A percentile compares a stretch with the other conserved stretches of the same genome.
Evolutionary conservation across 2,113 vertebrate species (phyloP).

Genomic region (Heterotis niloticus): DNA sequence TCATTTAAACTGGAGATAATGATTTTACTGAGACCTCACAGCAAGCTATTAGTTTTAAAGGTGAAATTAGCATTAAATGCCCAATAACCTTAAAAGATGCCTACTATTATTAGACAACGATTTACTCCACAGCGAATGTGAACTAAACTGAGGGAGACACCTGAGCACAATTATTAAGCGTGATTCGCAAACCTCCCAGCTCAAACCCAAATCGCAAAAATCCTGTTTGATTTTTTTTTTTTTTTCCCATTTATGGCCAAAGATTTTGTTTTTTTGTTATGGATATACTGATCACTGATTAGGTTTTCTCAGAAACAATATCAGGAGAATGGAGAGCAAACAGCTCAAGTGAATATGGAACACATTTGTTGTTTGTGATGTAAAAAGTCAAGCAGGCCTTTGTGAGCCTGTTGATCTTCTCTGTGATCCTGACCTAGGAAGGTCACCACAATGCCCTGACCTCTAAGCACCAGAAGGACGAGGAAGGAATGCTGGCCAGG

Average conservation of each 20-base stretch:
- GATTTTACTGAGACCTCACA: too few species aligned
- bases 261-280: background rate
- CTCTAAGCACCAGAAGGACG: background rate
- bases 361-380: background rate
- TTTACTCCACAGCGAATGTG: too few species aligned
- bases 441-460: background rate
- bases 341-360: too few species aligned
- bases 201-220: background rate
- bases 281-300: too few species aligned
- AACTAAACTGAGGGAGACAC: background rate
- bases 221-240: background rate
- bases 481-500: background rate
- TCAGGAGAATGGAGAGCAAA: too few species aligned
- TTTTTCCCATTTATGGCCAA: too few species aligned
- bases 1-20: too few species aligned
- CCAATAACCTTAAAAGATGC: too few species aligned
- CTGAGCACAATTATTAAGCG: background rate
- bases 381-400: background rate
- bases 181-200: background rate
- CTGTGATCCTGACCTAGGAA: background rate
- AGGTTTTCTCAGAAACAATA: too few species aligned
- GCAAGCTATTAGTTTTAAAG: too few species aligned
- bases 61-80: too few species aligned
- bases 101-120: too few species aligned
- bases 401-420: background rate